These are phyloP conservation scores for Thereva nobilitata DNA, from an alignment of 2,888 invertebrate species.

Conservation along the genomic window DNA sequence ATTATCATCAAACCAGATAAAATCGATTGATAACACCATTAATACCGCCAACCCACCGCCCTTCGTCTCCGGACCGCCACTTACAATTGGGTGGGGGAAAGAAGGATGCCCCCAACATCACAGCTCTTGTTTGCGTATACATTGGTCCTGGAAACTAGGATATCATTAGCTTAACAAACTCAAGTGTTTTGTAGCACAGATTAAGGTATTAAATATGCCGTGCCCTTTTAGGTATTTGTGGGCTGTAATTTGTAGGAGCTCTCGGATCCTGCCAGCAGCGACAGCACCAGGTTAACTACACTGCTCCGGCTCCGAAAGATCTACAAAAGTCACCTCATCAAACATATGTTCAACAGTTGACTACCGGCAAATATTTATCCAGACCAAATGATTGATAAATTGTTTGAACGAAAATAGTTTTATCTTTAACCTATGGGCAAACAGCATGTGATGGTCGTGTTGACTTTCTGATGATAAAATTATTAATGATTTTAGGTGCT, in stretches of 20 bases:
- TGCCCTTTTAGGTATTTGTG: background rate
- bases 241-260: background rate
- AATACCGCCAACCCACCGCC: conserved; percentile 29
- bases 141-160: background rate
- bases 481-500: too few relatives aligned
- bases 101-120: conserved; percentile 7
- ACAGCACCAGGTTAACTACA: too few relatives aligned
- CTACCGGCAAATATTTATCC: conserved; percentile 28
- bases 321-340: background rate
- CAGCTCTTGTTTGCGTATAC: background rate
- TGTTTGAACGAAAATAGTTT: background rate
- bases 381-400: conserved; percentile 14
- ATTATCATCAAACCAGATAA: conserved; percentile 29
- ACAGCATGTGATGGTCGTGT: too few relatives aligned
- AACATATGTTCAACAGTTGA: conserved; percentile 32
- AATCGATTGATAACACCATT: conserved; percentile 39
- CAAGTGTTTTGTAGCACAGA: background rate
- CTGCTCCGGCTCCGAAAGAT: too few relatives aligned
- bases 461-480: too few relatives aligned
- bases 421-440: background rate
- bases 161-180: conserved; percentile 15
- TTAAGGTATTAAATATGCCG: background rate
- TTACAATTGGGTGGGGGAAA: background rate
- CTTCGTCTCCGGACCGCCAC: background rate
- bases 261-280: too few relatives aligned